Conservation (phyloP, 2,797 vertebrate genomes). For the Mormyrus proboscirostris region DNA sequence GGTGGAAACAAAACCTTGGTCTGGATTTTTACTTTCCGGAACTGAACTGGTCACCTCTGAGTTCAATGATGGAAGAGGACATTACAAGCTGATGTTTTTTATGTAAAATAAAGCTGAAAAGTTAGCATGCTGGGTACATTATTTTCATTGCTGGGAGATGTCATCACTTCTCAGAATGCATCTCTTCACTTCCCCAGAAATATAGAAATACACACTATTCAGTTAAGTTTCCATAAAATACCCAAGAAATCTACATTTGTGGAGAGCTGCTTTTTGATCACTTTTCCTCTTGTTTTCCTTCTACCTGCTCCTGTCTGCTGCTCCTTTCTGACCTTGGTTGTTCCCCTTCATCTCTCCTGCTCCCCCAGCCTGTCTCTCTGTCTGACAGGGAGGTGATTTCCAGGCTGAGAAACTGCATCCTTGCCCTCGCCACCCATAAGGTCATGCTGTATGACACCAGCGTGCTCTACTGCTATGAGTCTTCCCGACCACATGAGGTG, state of each 20-base stretch:
- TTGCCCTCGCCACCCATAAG: conserved; percentile 78
- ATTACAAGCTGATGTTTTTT: neutral
- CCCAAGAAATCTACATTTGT: neutral
- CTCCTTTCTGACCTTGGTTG: neutral
- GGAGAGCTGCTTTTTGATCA: neutral
- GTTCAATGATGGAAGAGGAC: neutral
- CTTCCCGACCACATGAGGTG: conserved; percentile 84
- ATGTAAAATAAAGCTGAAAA: neutral
- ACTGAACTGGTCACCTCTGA: neutral
- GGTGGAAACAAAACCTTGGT: neutral
- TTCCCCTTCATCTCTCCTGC: neutral
- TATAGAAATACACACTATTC: neutral
- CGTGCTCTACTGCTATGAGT: conserved; percentile 92
- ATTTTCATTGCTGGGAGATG: neutral
- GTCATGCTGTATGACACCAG: conserved; percentile 89
- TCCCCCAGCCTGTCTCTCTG: conserved; percentile 71
- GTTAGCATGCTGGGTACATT: neutral
- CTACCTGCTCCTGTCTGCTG: neutral
- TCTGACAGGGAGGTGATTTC: conserved; percentile 92
- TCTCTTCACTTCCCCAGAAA: neutral
- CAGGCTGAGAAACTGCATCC: conserved; percentile 84
- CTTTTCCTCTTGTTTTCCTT: neutral
- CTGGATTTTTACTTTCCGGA: neutral
- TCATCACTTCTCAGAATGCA: neutral
- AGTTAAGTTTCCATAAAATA: neutral